These are phyloP conservation scores for Diuraphis noxia DNA, from an alignment of 1,140 invertebrate genomes.

Conservation along the genomic window DNA sequence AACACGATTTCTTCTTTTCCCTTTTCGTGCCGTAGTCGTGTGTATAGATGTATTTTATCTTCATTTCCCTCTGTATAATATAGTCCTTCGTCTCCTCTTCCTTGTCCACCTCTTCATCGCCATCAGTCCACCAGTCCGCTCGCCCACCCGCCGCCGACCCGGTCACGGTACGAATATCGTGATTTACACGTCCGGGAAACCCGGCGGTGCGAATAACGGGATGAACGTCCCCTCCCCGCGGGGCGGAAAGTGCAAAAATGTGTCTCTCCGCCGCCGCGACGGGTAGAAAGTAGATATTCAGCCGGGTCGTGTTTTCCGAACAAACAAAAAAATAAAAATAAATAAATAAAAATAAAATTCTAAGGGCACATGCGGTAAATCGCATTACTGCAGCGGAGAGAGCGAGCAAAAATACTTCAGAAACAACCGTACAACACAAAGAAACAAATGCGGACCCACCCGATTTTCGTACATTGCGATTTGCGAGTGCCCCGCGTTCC, in stretches of 20 bases:
- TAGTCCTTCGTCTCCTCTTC: too few species aligned
- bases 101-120: too few species aligned
- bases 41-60: not conserved
- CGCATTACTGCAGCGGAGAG: not conserved
- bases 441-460: conserved; percentile 14
- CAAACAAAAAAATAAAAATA: not conserved
- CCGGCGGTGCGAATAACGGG: conserved; percentile 34
- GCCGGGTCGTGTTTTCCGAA: conserved; percentile 8
- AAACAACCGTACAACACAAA: conserved; percentile 16
- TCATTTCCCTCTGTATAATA: not conserved
- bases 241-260: conserved; percentile 37
- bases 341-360: not conserved
- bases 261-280: not conserved
- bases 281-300: conserved; percentile 2
- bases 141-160: not conserved
- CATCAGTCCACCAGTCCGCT: too few species aligned
- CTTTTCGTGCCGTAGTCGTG: not conserved
- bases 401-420: not conserved
- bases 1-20: conserved; percentile 29
- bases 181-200: conserved; percentile 19
- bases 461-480: not conserved
- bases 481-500: not conserved
- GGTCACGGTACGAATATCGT: not conserved
- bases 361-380: conserved; percentile 18
- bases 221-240: conserved; percentile 9